phyloP scores from a whole-genome alignment of 2,888 invertebrate genomes.

The Neoascia interrupta region DNA sequence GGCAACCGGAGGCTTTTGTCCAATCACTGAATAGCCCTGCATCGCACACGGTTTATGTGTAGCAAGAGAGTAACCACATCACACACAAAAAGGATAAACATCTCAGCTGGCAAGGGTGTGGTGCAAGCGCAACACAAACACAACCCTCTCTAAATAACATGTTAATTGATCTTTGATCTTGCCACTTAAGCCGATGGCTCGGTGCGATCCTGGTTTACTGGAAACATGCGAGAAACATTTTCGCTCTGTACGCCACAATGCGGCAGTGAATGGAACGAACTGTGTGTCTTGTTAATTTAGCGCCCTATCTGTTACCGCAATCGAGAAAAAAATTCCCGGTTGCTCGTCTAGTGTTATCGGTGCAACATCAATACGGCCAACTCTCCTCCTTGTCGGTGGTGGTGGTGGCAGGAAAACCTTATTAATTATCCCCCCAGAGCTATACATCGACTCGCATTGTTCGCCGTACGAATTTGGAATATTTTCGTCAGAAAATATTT shows the following conservation, averaged over 20 bases:
- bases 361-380: constrained; percentile 48
- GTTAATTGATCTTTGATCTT: constrained; percentile 69
- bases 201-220: constrained; percentile 49
- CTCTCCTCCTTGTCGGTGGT: constrained; percentile 4
- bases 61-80: constrained; percentile 10
- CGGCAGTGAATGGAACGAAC: constrained; percentile 62
- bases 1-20: constrained; percentile 32
- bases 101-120: background rate
- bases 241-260: constrained; percentile 23
- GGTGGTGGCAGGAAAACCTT: constrained; percentile 56
- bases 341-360: constrained; percentile 47
- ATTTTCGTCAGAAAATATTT: constrained; percentile 68
- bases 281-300: constrained; percentile 65
- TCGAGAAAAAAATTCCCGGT: constrained; percentile 41
- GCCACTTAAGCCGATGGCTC: constrained; percentile 66
- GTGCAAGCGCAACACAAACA: constrained; percentile 55
- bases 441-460: constrained; percentile 59
- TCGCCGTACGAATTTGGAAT: constrained; percentile 63
- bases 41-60: constrained; percentile 19
- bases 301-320: constrained; percentile 65
- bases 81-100: constrained; percentile 53
- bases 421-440: constrained; percentile 58
- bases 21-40: constrained; percentile 20
- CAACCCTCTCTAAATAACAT: constrained; percentile 65
- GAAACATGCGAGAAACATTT: constrained; percentile 34